phyloP scores from a whole-genome alignment of 2,888 invertebrate species.

The Autographa gamma region DNA sequence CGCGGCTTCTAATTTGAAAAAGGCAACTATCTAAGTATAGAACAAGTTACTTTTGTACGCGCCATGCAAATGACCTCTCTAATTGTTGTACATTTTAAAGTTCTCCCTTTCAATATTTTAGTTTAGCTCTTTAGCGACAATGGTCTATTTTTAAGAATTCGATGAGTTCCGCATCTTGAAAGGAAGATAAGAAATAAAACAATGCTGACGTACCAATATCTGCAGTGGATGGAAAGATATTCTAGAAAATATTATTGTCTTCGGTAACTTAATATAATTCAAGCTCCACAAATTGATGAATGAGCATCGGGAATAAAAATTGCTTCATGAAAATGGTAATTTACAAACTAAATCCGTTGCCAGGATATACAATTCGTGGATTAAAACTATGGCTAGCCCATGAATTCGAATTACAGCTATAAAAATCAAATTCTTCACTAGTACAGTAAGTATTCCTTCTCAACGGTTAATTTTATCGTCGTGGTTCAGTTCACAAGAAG shows the following conservation, averaged over 20 bases:
- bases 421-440: slow-evolving; percentile 39
- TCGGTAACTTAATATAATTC: background rate
- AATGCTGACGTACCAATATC: slow-evolving; percentile 9
- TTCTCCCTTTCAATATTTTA: slow-evolving; percentile 28
- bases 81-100: slow-evolving; percentile 38
- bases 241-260: slow-evolving; percentile 14
- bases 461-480: slow-evolving; percentile 71
- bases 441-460: slow-evolving; percentile 63
- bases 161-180: background rate
- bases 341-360: background rate
- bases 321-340: slow-evolving; percentile 16
- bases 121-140: slow-evolving; percentile 21
- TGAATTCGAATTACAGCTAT: slow-evolving; percentile 26
- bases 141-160: slow-evolving; percentile 20
- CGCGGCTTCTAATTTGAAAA: slow-evolving; percentile 23
- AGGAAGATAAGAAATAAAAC: slow-evolving; percentile 17
- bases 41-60: slow-evolving; percentile 16
- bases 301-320: slow-evolving; percentile 8
- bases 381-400: background rate
- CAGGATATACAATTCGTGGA: background rate
- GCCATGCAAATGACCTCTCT: slow-evolving; percentile 37
- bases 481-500: slow-evolving; percentile 72
- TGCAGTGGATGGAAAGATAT: background rate
- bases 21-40: slow-evolving; percentile 10
- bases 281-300: slow-evolving; percentile 15